Percentiles rank a stretch among this genome's conserved stretches.
phyloP scores from a whole-genome alignment of 2,888 invertebrate species.

The Imbricaverruca yamaguchii region DNA sequence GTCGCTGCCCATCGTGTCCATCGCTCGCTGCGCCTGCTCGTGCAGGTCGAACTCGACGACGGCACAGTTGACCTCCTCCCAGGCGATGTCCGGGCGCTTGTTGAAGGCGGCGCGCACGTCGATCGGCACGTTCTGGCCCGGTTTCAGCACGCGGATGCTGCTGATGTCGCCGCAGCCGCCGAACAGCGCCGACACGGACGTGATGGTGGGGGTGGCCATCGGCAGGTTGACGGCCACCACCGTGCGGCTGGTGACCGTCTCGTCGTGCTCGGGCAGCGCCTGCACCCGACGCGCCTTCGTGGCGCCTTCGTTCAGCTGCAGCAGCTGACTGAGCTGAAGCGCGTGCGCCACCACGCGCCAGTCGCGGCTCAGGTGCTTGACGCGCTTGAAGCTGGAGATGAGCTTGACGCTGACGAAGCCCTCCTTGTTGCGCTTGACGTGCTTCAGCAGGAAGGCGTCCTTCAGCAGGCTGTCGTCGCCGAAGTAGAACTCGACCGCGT shows the following conservation, averaged over 20 bases:
- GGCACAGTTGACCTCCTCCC: conserved; percentile 60
- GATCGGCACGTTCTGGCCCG: conserved; percentile 81
- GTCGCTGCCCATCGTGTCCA: conserved; percentile 45
- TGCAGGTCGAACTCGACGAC: conserved; percentile 84
- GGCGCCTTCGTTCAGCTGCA: conserved; percentile 83
- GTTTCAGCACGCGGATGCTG: conserved; percentile 73
- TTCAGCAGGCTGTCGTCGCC: conserved; percentile 90
- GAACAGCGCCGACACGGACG: conserved; percentile 85
- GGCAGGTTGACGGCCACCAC: conserved; percentile 81
- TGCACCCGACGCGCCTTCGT: conserved; percentile 80
- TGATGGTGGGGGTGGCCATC: conserved; percentile 73
- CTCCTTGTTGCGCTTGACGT: conserved; percentile 88
- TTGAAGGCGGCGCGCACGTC: conserved; percentile 85
- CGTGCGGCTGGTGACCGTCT: conserved; percentile 84
- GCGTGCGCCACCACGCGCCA: conserved; percentile 88
- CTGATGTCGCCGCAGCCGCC: conserved; percentile 82
- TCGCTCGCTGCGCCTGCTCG: conserved; percentile 73
- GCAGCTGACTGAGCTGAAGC: conserved; percentile 60
- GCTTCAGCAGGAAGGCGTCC: conserved; percentile 90
- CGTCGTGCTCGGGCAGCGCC: conserved; percentile 79
- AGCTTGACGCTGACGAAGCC: conserved; percentile 91
- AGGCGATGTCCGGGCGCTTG: conserved; percentile 78
- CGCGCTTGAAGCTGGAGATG: conserved; percentile 89
- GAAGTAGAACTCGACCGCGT: conserved; percentile 82
- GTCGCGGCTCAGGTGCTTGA: conserved; percentile 87